A percentile compares a stretch with the other conserved stretches of the same genome.
Evolutionary conservation across 2,888 invertebrate genomes (phyloP).

Genomic region (Thereva nobilitata): DNA sequence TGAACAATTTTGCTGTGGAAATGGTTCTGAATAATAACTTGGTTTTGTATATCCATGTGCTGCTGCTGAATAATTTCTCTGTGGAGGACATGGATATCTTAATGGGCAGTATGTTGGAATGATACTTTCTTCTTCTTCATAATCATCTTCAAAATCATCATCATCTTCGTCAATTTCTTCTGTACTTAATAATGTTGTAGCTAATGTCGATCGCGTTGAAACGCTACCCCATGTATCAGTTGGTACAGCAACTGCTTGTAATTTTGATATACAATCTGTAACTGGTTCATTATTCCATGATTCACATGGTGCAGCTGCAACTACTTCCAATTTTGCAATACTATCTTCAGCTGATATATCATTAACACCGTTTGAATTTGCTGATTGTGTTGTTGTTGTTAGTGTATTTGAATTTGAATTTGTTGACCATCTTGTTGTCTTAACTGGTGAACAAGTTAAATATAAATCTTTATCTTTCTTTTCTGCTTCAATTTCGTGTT

Average conservation of each 20-base stretch:
- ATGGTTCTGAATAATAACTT: conserved; percentile 58
- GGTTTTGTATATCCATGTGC: conserved; percentile 54
- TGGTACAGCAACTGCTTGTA: conserved; percentile 73
- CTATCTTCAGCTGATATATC: conserved; percentile 53
- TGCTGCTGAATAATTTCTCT: conserved; percentile 36
- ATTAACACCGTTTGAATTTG: not conserved
- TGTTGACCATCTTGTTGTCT: conserved; percentile 63
- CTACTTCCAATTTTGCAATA: conserved; percentile 58
- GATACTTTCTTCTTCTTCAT: conserved; percentile 58
- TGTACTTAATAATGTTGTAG: conserved; percentile 55
- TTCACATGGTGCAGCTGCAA: conserved; percentile 52
- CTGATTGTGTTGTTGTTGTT: not conserved
- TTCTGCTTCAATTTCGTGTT: conserved; percentile 63
- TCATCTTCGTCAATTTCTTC: conserved; percentile 56
- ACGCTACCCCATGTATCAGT: conserved; percentile 63
- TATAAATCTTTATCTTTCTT: conserved; percentile 59
- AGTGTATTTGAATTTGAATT: conserved; percentile 45
- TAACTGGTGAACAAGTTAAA: conserved; percentile 62
- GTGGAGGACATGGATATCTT: conserved; percentile 42
- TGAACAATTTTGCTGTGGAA: conserved; percentile 45
- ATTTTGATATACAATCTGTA: conserved; percentile 66
- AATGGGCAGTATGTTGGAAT: conserved; percentile 57
- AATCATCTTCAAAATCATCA: conserved; percentile 59
- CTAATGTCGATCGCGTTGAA: conserved; percentile 54
- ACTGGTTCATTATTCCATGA: conserved; percentile 54